phyloP scores from a whole-genome alignment of 1,140 invertebrate genomes.

The Pectinophora gossypiella region DNA sequence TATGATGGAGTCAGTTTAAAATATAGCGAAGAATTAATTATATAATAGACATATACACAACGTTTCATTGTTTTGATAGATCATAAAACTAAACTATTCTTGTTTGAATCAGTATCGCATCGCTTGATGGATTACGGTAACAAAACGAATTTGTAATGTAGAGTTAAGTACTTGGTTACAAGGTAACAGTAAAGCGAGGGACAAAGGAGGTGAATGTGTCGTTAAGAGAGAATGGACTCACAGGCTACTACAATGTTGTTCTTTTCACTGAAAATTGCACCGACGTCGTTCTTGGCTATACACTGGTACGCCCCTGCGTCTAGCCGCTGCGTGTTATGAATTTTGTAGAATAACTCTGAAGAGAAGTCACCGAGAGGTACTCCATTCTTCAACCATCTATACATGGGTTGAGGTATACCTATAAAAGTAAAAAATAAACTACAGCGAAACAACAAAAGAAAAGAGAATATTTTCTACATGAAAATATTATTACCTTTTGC shows the following conservation, averaged over 20 bases:
- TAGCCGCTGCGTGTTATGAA: conserved; percentile 83
- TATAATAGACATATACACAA: too few species aligned
- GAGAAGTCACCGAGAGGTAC: conserved; percentile 83
- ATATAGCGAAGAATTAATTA: too few species aligned
- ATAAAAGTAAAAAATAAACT: conserved; percentile 14
- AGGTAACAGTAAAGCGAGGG: background rate
- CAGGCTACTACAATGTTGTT: conserved; percentile 91
- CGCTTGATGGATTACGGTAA: too few species aligned
- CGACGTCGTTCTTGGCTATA: conserved; percentile 91
- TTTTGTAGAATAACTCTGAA: conserved; percentile 87
- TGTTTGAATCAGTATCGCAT: too few species aligned
- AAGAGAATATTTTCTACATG: background rate
- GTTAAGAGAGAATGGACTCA: conserved; percentile 76
- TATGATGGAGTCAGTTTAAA: too few species aligned
- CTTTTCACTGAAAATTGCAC: conserved; percentile 92
- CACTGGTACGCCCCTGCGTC: conserved; percentile 94
- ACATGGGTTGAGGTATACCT: conserved; percentile 92
- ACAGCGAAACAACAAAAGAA: background rate
- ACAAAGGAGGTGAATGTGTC: conserved; percentile 8
- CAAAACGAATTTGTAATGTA: too few species aligned
- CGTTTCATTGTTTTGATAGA: too few species aligned
- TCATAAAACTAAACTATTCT: too few species aligned
- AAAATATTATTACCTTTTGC: conserved; percentile 82
- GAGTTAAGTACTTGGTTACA: too few species aligned
- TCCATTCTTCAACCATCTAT: conserved; percentile 93